These are phyloP conservation scores for Byasa hedistus DNA, from an alignment of 2,888 invertebrate genomes.

Conservation along the genomic window DNA sequence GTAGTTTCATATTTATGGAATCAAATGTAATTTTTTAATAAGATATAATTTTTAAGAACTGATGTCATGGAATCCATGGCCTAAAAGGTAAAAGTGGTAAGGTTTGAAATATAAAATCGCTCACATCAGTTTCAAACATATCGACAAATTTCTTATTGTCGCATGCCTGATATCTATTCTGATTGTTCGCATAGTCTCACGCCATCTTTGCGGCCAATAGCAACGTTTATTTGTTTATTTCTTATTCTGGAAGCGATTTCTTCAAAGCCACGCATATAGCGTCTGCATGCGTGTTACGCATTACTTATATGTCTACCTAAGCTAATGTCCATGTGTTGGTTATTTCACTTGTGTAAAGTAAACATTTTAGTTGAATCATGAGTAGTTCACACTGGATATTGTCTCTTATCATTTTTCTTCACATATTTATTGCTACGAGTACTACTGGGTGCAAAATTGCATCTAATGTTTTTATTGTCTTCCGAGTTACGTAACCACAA, in stretches of 20 bases:
- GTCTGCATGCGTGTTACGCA: constrained; percentile 14
- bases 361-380: neutral
- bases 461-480: too few relatives aligned
- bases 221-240: constrained; percentile 42
- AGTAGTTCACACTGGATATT: neutral
- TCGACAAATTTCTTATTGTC: constrained; percentile 26
- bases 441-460: too few relatives aligned
- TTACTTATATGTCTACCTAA: neutral
- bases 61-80: too few relatives aligned
- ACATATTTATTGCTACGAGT: too few relatives aligned
- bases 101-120: too few relatives aligned
- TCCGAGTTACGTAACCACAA: too few relatives aligned
- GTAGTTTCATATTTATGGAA: too few relatives aligned
- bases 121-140: neutral
- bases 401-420: too few relatives aligned
- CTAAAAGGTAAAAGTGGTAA: too few relatives aligned
- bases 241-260: constrained; percentile 58
- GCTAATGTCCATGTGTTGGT: neutral
- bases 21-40: too few relatives aligned
- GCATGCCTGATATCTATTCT: constrained; percentile 37
- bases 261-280: constrained; percentile 42
- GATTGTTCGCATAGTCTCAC: constrained; percentile 50
- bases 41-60: too few relatives aligned
- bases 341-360: neutral
- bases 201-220: constrained; percentile 37